Conservation (phyloP, 2,113 vertebrate species). For the Castor canadensis region DNA sequence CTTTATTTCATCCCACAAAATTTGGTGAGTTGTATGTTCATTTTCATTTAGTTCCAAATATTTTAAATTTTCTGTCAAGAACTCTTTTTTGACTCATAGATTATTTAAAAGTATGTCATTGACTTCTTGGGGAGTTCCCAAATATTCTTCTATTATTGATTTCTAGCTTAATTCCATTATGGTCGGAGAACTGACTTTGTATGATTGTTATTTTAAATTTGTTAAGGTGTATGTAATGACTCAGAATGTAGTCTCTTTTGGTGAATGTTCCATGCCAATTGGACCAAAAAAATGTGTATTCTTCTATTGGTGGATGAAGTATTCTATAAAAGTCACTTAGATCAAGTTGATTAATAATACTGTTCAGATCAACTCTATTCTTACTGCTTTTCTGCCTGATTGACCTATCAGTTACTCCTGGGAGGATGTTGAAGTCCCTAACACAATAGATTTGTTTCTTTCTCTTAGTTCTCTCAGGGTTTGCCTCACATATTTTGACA, state of each 20-base stretch:
- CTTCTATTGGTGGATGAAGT: neutral
- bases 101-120: neutral
- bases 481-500: neutral
- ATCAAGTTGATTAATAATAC: neutral
- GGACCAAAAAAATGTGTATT: neutral
- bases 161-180: conserved; percentile 5
- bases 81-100: neutral
- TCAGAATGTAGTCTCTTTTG: neutral
- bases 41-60: conserved; percentile 27
- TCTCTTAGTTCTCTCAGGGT: neutral
- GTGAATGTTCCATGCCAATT: neutral
- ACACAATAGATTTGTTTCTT: neutral
- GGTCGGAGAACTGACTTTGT: neutral
- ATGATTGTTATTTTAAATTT: neutral
- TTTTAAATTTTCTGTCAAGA: conserved; percentile 22
- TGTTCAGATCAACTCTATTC: neutral
- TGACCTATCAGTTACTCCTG: neutral
- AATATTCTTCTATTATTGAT: neutral
- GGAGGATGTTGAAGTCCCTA: neutral
- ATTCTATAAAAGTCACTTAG: neutral
- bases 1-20: neutral
- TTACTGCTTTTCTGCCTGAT: conserved; percentile 47
- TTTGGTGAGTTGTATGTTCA: neutral
- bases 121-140: neutral
- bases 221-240: neutral